Base-by-base conservation (phyloP, 2,113 vertebrate species). In the Felis catus region DNA sequence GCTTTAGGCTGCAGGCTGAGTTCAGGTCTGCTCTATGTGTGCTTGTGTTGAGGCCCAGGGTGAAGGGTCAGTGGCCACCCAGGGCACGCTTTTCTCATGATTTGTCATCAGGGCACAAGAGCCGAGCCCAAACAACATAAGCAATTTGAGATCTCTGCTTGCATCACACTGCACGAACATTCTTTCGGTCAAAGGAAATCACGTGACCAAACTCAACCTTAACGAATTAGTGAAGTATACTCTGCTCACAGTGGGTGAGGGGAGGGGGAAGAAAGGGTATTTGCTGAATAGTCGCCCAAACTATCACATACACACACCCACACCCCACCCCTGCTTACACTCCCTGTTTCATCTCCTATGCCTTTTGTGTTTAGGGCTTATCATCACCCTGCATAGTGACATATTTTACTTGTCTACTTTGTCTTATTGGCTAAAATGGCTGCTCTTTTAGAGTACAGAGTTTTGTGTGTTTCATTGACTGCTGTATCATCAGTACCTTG, bases 401-500 rank as follows among this genome's bases (percentile, higher is more conserved):
- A 36, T 74, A 65, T 36, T 95, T 91, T 91, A 58, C 39, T 84
- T 87, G 16, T 36, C 33, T 79, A 10, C 76, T 95, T 95, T 92
- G 45, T 94, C 68, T 92, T 21, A 31, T 33, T 82, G 53, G 45
- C 74, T 92, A 78, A 87, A 89, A 65, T 95, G 10, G 25, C 41
- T 27, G 29, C 36, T 87, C 27, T n/a, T 39, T 94, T 76, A 84
- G 85, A 81, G 19, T 65, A 81, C 15, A 27, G 31, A 94, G 33
- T 74, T 90, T 94, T 74, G 11, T 79, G 86, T 95, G 71, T 90
- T 95, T 92, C 91, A 23, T 94, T 96, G 74, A 90, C 48, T 94
- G 48, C 45, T 95, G 21, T 76, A 66, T 95, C 82, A 66, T 94
- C 7, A 90, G 71, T 80, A 48, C 81, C 41, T 87, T 74, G 36